Conservation (phyloP, 2,797 vertebrate species). For the Avahi laniger region DNA sequence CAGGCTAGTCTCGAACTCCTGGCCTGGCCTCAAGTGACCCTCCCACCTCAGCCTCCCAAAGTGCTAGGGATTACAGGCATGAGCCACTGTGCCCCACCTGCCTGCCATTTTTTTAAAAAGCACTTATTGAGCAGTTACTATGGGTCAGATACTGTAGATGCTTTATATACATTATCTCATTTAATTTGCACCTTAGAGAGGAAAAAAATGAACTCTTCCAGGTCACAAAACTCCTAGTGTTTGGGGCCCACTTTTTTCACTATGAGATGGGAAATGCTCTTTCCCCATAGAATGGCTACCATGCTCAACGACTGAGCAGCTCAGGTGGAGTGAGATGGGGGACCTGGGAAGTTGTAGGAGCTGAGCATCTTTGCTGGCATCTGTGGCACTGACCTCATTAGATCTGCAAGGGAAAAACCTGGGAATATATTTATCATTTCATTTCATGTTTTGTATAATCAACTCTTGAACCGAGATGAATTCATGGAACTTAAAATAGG, state of each 20-base stretch:
- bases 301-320: neutral
- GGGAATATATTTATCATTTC: constrained; percentile 26
- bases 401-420: constrained; percentile 45
- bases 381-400: neutral
- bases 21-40: neutral
- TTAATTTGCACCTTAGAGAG: neutral
- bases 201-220: neutral
- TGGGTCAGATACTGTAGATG: neutral
- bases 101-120: neutral
- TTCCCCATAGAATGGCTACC: neutral
- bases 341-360: neutral
- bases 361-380: neutral
- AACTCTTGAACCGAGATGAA: constrained; percentile 31
- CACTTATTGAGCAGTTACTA: neutral
- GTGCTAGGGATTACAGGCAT: neutral
- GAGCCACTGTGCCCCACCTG: neutral
- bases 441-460: constrained; percentile 29
- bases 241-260: neutral
- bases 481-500: constrained; percentile 11
- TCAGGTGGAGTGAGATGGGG: neutral
- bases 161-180: neutral
- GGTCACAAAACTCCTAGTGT: neutral
- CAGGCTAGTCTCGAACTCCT: neutral
- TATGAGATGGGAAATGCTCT: neutral
- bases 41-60: neutral